phyloP scores from a whole-genome alignment of 2,888 invertebrate genomes.

The Dusona sp. region DNA sequence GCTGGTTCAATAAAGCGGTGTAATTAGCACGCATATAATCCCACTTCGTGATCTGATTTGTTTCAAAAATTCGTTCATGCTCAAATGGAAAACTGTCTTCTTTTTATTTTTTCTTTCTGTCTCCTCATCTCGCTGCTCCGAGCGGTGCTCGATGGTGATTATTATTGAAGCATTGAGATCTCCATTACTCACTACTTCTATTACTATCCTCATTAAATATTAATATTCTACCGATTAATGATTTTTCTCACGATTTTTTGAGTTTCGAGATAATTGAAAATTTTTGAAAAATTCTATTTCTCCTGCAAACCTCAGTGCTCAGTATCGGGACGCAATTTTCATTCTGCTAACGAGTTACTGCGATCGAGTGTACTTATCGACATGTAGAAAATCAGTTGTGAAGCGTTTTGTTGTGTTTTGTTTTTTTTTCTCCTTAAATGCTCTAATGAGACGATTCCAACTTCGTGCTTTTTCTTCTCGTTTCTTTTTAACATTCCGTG shows the following conservation, averaged over 20 bases:
- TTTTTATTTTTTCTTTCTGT: background rate
- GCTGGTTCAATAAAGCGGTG: conserved; percentile 50
- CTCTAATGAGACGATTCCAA: conserved; percentile 27
- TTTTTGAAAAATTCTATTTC: background rate
- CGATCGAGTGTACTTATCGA: conserved; percentile 32
- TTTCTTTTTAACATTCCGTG: background rate
- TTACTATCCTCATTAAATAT: conserved; percentile 55
- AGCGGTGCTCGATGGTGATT: conserved; percentile 26
- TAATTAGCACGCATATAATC: conserved; percentile 22
- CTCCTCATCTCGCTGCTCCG: background rate
- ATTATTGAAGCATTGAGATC: conserved; percentile 36
- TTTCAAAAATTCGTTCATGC: conserved; percentile 22
- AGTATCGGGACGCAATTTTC: conserved; percentile 2
- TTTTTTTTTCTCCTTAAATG: conserved; percentile 10
- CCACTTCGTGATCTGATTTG: conserved; percentile 20
- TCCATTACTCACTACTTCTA: conserved; percentile 52
- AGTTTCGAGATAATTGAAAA: background rate
- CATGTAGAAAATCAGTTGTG: conserved; percentile 48
- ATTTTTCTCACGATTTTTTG: background rate
- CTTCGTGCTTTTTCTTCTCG: conserved; percentile 7
- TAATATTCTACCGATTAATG: conserved; percentile 25
- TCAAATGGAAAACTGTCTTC: background rate
- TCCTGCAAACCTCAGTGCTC: background rate
- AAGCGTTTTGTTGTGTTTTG: conserved; percentile 20
- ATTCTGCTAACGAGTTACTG: conserved; percentile 7